Conservation (phyloP, 2,888 invertebrate species). For the Chrysolina haemoptera region DNA sequence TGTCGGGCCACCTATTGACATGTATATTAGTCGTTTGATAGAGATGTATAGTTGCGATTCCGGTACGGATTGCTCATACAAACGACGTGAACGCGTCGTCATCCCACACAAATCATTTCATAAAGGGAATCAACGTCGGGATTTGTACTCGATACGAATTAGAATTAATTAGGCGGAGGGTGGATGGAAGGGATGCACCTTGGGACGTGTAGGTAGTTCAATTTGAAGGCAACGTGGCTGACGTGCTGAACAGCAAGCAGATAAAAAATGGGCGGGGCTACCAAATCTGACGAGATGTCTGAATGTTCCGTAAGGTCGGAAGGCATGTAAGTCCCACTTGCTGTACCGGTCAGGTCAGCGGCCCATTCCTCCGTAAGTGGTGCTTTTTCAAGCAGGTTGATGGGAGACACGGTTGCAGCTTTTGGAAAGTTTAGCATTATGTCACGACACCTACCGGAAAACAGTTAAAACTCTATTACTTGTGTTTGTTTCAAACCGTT, state of each 20-base stretch:
- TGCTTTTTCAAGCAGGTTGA: no score
- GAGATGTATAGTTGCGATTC: constrained; percentile 58
- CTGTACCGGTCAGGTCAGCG: background rate
- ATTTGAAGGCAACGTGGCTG: constrained; percentile 1
- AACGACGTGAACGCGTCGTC: constrained; percentile 47
- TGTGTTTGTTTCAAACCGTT: no score
- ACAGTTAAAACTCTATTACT: no score
- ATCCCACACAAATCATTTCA: constrained; percentile 54
- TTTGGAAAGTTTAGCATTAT: no score
- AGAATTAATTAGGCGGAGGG: constrained; percentile 43
- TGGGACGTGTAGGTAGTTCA: constrained; percentile 18
- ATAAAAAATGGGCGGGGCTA: background rate
- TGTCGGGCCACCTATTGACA: constrained; percentile 62
- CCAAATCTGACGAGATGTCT: background rate
- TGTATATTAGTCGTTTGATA: constrained; percentile 63
- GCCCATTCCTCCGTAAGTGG: background rate
- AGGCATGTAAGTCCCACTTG: background rate
- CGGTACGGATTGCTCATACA: constrained; percentile 46
- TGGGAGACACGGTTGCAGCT: no score
- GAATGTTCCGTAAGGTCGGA: background rate
- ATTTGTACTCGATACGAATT: constrained; percentile 46
- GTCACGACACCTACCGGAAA: no score
- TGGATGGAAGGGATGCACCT: constrained; percentile 30
- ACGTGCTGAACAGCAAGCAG: constrained; percentile 7
- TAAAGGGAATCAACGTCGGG: constrained; percentile 46